Conservation (phyloP, 1,140 invertebrate genomes). For the roundworm (Caenorhabditis elegans) region WBcel235 BX284604.4:290001-290500, state of each 20-base stretch:
- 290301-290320: conserved; percentile 48
- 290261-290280: conserved; percentile 49
- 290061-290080: conserved; percentile 41
- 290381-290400: no score
- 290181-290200: background rate
- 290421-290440: conserved; percentile 48
- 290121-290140: conserved; percentile 35
- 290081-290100: conserved; percentile 44
- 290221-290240: conserved; percentile 50
- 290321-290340: conserved; percentile 49
- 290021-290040: conserved; percentile 52
- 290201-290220: background rate
- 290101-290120: conserved; percentile 44
- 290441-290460: conserved; percentile 53
- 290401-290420: conserved; percentile 29
- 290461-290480: conserved; percentile 55
- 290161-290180: conserved; percentile 48
- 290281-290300: conserved; percentile 47
- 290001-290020: conserved; percentile 50
- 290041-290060: conserved; percentile 51
- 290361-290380: conserved; percentile 52
- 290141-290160: conserved; percentile 41
- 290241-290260: conserved; percentile 46
- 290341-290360: conserved; percentile 48
- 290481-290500: conserved; percentile 52